Conservation (phyloP, 2,113 vertebrate genomes). For the Amblyopsis rosae region DNA sequence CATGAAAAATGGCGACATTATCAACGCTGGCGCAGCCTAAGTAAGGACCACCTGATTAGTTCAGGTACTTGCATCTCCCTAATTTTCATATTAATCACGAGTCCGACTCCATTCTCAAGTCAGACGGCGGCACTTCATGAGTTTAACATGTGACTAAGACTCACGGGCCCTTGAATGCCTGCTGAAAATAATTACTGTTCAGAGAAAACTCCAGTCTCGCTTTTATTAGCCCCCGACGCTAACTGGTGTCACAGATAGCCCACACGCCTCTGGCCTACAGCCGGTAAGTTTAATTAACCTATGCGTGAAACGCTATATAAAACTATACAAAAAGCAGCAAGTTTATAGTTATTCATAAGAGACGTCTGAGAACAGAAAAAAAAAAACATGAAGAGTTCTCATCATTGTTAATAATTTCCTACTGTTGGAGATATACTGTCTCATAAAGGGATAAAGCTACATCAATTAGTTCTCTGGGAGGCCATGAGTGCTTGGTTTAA, state of each 20-base stretch:
- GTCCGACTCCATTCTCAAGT: constrained; percentile 84
- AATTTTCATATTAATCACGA: constrained; percentile 99
- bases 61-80: constrained; percentile 95
- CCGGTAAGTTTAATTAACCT: constrained; percentile 56
- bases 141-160: constrained; percentile 87
- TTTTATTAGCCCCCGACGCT: constrained; percentile 63
- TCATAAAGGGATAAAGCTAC: constrained; percentile 89
- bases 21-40: constrained; percentile 87
- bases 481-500: constrained; percentile 86
- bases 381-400: constrained; percentile 75
- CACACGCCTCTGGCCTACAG: constrained; percentile 20
- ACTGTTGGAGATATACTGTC: constrained; percentile 93
- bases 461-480: constrained; percentile 87
- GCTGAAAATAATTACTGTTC: constrained; percentile 82
- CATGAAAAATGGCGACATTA: constrained; percentile 99
- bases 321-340: constrained; percentile 27
- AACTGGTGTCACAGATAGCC: constrained; percentile 24
- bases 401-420: constrained; percentile 88
- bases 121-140: constrained; percentile 79
- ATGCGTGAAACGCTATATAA: constrained; percentile 44
- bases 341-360: constrained; percentile 29
- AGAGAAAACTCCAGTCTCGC: constrained; percentile 64
- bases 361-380: constrained; percentile 46
- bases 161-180: constrained; percentile 82
- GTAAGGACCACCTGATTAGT: constrained; percentile 97